Evolutionary conservation across 2,888 invertebrate species (phyloP), one percentile per base, ranked within the genome.

Genomic region (Galeopsomyia nigrocyanea): DNA sequence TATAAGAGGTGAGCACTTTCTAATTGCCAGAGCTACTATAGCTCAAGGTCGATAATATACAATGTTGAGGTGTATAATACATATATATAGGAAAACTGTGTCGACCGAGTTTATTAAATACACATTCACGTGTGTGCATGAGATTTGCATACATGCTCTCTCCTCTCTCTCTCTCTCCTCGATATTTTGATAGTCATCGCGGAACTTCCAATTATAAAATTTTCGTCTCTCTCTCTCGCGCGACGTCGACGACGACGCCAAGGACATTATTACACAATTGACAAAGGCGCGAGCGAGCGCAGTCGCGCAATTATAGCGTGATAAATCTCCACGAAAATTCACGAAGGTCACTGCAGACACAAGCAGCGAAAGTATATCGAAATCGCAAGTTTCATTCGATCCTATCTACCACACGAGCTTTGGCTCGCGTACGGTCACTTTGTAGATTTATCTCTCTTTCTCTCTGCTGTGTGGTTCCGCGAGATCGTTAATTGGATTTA

Each of bases 221-320:
- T 31, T 31, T 31, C 63, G 66, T 58, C 47, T 39, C 31, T 3
- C 16, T 1, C 19, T 7, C 39, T 31, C 13, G 7, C 26, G 47
- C 13, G 57, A n/a, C n/a, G n/a, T n/a, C n/a, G n/a, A n/a, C n/a
- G n/a, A n/a, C n/a, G 16, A 39, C 39, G 26, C 26, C 26, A 26
- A 26, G 26, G 26, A 2, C n/a, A n/a, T 70, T 70, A 72, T 77
- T 77, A 76, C 76, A 74, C 78, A 77, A 77, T 75, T 76, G 77
- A 77, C 76, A 75, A 78, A 76, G 10, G 39, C 39, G 39, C 39
- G 39, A 39, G 14, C 7, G 17, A 16, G 19, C 22, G 21, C 26
- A 14, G 22, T 3, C 47, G 62, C 26, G 49, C 55, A 56, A 66
- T 71, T 61, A 66, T 58, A 65, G 31, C 16, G 14, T 2, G 57